Base-by-base conservation (phyloP, 2,888 invertebrate species). In the Euzophera pinguis region DNA sequence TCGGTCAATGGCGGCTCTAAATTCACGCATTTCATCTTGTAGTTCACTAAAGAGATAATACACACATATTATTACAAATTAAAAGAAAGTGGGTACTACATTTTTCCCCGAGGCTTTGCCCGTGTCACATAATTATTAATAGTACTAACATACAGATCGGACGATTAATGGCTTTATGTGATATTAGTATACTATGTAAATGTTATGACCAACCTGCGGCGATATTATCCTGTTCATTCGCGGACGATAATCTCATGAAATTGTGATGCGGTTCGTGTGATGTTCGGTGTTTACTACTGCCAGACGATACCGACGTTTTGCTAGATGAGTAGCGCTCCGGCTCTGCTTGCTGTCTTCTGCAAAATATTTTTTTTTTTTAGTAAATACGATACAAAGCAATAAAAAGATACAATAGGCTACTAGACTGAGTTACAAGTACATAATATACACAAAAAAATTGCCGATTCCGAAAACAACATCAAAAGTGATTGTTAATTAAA, bases 1-100 rank as follows among this genome's bases (percentile, higher is more conserved):
- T 91, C 91, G 3, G 90, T 91, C 14, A 91, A 65, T 0, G 87
- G 84, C 1, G 90, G 90, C 61, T 91, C 91, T 62, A 90, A 62
- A 53, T 78, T 90, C 12, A 90, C 83, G 54, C 84, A 85, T 65
- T 91, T 91, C 63, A 91, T 58, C 64, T 90, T 90, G 71, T 87
- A 88, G 62, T 87, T 90, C 1, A 89, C 88, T 89, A 73, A 29
- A 60, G 66, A 59, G 32, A 54, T 50, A 51, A 41, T 29, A 45
- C 37, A 37, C 22, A 22, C 22, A 22, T n/a, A n/a, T n/a, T n/a
- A n/a, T n/a, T n/a, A n/a, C n/a, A n/a, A n/a, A n/a, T n/a, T n/a
- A n/a, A n/a, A n/a, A n/a, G n/a, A n/a, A n/a, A n/a, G n/a, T n/a
- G n/a, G n/a, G n/a, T n/a, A n/a, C n/a, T n/a, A n/a, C n/a, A n/a